phyloP scores from a whole-genome alignment of 2,797 vertebrate species.

The Limosa lapponica region DNA sequence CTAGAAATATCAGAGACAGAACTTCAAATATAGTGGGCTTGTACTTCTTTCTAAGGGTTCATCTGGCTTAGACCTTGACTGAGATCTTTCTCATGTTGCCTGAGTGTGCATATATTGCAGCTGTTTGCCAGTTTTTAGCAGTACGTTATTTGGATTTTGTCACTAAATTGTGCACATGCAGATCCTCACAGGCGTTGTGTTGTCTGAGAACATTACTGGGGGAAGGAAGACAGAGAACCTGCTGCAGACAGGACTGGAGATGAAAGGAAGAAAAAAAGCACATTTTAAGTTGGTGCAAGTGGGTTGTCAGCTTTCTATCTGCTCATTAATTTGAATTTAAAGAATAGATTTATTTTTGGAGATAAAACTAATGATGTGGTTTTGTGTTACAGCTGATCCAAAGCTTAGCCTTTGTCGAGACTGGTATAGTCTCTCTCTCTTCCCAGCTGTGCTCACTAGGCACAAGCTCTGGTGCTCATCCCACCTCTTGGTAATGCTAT shows the following conservation, averaged over 20 bases:
- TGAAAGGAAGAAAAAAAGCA: neutral
- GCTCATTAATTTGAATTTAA: neutral
- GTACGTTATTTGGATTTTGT: constrained; percentile 3
- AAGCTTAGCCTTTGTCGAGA: neutral
- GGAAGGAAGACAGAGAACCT: neutral
- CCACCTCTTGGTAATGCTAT: neutral
- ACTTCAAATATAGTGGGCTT: neutral
- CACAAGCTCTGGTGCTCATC: neutral
- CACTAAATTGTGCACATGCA: neutral
- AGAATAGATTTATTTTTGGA: neutral
- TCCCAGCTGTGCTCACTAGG: neutral
- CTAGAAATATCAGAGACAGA: neutral
- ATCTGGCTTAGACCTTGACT: neutral
- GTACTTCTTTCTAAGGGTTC: neutral
- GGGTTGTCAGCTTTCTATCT: neutral
- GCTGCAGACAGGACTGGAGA: neutral
- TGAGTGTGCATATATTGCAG: neutral
- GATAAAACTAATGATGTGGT: neutral
- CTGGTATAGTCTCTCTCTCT: neutral
- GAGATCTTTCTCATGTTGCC: neutral
- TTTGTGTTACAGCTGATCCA: neutral
- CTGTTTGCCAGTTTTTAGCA: neutral
- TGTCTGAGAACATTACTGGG: neutral
- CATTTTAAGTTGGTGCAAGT: neutral
- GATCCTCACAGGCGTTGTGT: neutral